Evolutionary conservation across 35 echinoderm and acorn worm species (phyloP).

Genomic region (Amphiura filiformis): DNA sequence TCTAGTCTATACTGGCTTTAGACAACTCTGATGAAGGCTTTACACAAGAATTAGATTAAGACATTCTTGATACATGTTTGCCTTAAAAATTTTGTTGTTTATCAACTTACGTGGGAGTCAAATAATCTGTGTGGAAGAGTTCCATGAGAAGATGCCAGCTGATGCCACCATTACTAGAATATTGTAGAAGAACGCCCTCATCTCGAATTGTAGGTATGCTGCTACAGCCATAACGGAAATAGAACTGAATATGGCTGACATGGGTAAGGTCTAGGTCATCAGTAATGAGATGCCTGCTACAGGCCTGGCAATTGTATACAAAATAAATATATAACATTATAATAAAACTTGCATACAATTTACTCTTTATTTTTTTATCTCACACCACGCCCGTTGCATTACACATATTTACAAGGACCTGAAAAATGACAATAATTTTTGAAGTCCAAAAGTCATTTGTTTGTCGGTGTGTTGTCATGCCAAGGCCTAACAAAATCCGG

Average conservation of each 20-base stretch:
- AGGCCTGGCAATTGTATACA: constrained; percentile 38
- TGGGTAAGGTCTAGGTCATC: constrained; percentile 72
- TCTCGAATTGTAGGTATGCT: constrained; percentile 40
- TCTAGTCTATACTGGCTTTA: too few relatives aligned
- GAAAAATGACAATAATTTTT: neutral
- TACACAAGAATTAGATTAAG: too few relatives aligned
- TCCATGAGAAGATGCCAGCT: constrained; percentile 63
- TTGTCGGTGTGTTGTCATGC: too few relatives aligned
- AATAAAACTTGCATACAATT: neutral
- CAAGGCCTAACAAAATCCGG: too few relatives aligned
- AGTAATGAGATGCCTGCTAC: constrained; percentile 60
- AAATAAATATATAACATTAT: neutral
- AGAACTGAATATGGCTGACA: constrained; percentile 72
- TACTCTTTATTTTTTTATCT: neutral
- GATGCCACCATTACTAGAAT: constrained; percentile 84
- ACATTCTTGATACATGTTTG: too few relatives aligned
- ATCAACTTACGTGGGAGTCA: constrained; percentile 41
- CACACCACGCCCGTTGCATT: neutral
- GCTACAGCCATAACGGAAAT: constrained; percentile 73
- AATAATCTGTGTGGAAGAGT: constrained; percentile 59
- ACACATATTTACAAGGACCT: neutral
- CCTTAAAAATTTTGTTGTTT: too few relatives aligned
- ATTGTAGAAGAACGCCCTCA: constrained; percentile 79
- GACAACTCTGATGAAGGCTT: too few relatives aligned
- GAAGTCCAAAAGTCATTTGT: neutral